phyloP scores from a whole-genome alignment of 2,113 vertebrate genomes.

The Hoplias malabaricus region DNA sequence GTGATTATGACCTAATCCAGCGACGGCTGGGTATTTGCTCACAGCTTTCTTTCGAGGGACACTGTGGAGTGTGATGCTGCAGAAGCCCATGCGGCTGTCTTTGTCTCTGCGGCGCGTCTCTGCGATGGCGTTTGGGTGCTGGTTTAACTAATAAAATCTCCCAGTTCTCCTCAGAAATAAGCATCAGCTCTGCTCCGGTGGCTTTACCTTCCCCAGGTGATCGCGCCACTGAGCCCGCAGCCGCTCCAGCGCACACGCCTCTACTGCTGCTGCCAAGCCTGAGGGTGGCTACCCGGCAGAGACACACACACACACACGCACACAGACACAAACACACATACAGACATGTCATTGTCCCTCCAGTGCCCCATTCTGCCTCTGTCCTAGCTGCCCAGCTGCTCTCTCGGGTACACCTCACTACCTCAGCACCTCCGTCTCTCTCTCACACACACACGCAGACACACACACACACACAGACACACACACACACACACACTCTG shows the following conservation, averaged over 20 bases:
- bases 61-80: background rate
- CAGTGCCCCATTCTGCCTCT: conserved; percentile 76
- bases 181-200: conserved; percentile 80
- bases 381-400: conserved; percentile 73
- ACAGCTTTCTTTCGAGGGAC: background rate
- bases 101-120: conserved; percentile 37
- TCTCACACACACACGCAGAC: background rate
- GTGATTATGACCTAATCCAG: too few relatives aligned
- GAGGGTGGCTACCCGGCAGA: conserved; percentile 79
- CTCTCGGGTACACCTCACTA: conserved; percentile 48
- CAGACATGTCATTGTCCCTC: conserved; percentile 68
- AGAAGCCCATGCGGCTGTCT: conserved; percentile 1
- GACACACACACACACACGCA: conserved; percentile 63
- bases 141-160: conserved; percentile 77
- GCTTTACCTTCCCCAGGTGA: conserved; percentile 79
- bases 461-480: background rate
- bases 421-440: conserved; percentile 8
- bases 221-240: conserved; percentile 77
- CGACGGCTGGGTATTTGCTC: too few relatives aligned
- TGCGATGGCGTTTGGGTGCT: conserved; percentile 41
- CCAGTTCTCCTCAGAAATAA: conserved; percentile 80
- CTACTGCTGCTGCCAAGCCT: conserved; percentile 80
- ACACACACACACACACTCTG: conserved; percentile 21
- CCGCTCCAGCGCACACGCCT: conserved; percentile 78
- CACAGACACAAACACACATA: conserved; percentile 50